Percentiles rank a stretch among this genome's conserved stretches.
These are phyloP conservation scores for Amphiura filiformis DNA, from an alignment of 35 echinoderm and acorn worm genomes.

Conservation along the genomic window DNA sequence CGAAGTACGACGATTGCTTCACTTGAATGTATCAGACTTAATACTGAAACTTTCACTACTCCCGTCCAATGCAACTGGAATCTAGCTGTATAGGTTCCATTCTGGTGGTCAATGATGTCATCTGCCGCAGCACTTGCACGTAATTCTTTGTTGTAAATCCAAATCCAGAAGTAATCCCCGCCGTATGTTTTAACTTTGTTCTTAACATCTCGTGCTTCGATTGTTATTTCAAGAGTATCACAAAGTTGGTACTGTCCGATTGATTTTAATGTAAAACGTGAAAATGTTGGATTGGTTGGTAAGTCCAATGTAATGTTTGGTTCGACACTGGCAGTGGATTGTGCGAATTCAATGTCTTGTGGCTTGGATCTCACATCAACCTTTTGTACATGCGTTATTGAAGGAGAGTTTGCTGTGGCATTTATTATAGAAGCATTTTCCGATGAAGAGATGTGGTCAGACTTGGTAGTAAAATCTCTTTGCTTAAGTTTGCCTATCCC, in stretches of 20 bases:
- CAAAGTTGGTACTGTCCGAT: neutral
- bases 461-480: too few species aligned
- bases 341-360: too few species aligned
- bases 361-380: too few species aligned
- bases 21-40: slow-evolving; percentile 37
- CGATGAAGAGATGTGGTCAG: too few species aligned
- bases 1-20: slow-evolving; percentile 28
- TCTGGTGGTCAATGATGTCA: slow-evolving; percentile 42
- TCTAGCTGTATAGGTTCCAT: slow-evolving; percentile 40
- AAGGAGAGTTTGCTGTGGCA: too few species aligned
- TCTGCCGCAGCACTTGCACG: slow-evolving; percentile 6
- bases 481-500: too few species aligned
- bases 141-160: slow-evolving; percentile 8
- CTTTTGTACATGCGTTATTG: too few species aligned
- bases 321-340: too few species aligned
- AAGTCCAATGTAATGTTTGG: too few species aligned
- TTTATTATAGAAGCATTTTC: too few species aligned
- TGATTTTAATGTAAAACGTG: neutral
- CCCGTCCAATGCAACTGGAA: slow-evolving; percentile 40
- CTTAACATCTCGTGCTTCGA: neutral
- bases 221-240: slow-evolving; percentile 12
- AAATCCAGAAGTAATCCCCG: slow-evolving; percentile 53
- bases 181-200: slow-evolving; percentile 20
- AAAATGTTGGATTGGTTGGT: neutral
- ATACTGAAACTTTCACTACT: neutral